A percentile compares a stretch with the other conserved stretches of the same genome.
Conservation (phyloP, 2,113 vertebrate genomes). For the Leptocoma aspasia region DNA sequence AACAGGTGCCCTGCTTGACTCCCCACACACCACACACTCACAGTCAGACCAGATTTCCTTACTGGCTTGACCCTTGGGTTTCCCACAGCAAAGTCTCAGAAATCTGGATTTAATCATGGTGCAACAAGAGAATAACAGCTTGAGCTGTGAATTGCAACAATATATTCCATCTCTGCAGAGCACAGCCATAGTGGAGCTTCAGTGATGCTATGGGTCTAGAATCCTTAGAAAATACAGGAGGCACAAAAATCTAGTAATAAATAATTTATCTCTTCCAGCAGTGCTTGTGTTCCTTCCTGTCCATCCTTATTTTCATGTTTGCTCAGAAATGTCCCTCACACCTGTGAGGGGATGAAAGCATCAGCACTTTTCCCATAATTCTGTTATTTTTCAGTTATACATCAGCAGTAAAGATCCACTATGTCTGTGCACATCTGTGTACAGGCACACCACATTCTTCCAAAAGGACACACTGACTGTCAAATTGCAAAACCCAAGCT, state of each 20-base stretch:
- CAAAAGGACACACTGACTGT: neutral
- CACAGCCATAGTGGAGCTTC: neutral
- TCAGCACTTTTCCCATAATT: neutral
- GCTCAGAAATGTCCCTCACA: neutral
- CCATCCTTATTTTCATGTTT: neutral
- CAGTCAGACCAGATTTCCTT: neutral
- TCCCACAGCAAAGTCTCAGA: neutral
- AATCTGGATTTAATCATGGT: neutral
- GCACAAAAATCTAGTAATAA: neutral
- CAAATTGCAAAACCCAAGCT: neutral
- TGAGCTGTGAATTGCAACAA: neutral
- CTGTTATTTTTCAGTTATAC: neutral
- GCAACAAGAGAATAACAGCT: neutral
- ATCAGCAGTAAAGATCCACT: neutral
- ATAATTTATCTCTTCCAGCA: neutral
- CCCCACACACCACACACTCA: neutral
- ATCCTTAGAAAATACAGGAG: neutral
- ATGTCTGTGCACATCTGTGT: neutral
- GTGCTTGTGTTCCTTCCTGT: neutral
- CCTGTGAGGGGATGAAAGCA: neutral
- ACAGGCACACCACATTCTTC: neutral
- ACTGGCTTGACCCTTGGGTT: neutral
- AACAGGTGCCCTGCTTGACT: neutral
- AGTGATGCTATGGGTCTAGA: neutral
- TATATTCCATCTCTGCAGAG: neutral